Evolutionary conservation across 2,888 invertebrate species (phyloP), one percentile per base, ranked within the genome.

Genomic region (Didymodactylos carnosus): DNA sequence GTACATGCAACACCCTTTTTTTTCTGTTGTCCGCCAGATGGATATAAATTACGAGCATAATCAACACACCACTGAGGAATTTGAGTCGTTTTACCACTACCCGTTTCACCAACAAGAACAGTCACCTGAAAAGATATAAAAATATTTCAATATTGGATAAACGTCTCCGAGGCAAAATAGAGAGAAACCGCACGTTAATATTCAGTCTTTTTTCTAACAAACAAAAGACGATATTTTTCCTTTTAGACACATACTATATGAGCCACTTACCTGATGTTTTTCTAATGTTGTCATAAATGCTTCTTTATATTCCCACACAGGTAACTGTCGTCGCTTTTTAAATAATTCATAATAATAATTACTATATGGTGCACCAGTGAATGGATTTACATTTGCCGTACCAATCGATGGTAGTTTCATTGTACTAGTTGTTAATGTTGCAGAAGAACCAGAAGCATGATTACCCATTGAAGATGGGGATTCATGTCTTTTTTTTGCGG

Each of bases 71-170:
- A 94, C 84, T 93, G 98, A 1, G 98, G 98, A 79, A 98, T 98
- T 85, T 86, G 98, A 16, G 98, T 98, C 0, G 98, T 98, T 86
- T 99, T 99, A 0, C 98, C 98, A 2, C 94, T 95, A n/a, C 98
- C 98, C 0, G 95, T 71, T 51, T 73, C 73, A 16, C 72, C 73
- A 35, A 73, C 75, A n/a, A 75, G 49, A 16, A 75, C 70, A 46
- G 69, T 72, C n/a, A n/a, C n/a, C n/a, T n/a, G n/a, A n/a, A n/a
- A n/a, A n/a, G n/a, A n/a, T n/a, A n/a, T n/a, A n/a, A n/a, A n/a
- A n/a, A n/a, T n/a, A n/a, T n/a, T n/a, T n/a, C n/a, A n/a, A n/a
- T n/a, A n/a, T n/a, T n/a, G n/a, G n/a, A n/a, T n/a, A n/a, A n/a
- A n/a, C n/a, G n/a, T n/a, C n/a, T n/a, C n/a, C n/a, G n/a, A n/a